Percentiles rank a stretch among this genome's conserved stretches.
Evolutionary conservation across 2,888 invertebrate species (phyloP).

Genomic region (Phaonia tiefii): DNA sequence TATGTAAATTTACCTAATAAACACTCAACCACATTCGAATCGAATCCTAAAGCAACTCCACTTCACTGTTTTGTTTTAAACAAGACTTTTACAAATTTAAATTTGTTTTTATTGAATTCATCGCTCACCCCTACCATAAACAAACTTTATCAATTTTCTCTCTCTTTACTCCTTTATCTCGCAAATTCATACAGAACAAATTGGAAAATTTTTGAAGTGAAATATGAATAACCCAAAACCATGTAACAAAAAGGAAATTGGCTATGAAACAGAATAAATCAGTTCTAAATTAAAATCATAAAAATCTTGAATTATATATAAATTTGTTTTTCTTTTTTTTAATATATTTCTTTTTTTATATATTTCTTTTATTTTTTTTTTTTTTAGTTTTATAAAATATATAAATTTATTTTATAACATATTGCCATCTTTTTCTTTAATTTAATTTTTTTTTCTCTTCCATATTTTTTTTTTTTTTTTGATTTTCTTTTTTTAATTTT

Average conservation of each 20-base stretch:
- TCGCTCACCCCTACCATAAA: too few relatives aligned
- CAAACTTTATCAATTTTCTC: too few relatives aligned
- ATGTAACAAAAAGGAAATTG: conserved; percentile 11
- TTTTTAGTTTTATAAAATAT: conserved; percentile 37
- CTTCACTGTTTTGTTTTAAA: too few relatives aligned
- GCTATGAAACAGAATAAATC: background rate
- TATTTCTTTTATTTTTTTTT: conserved; percentile 45
- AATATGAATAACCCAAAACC: conserved; percentile 34
- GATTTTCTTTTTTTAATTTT: conserved; percentile 47
- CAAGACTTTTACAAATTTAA: too few relatives aligned
- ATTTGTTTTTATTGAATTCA: too few relatives aligned
- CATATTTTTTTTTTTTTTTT: conserved; percentile 52
- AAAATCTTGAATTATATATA: background rate
- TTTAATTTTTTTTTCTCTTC: conserved; percentile 45
- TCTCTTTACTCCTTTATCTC: too few relatives aligned
- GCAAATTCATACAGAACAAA: too few relatives aligned
- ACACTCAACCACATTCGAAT: too few relatives aligned
- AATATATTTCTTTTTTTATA: conserved; percentile 47
- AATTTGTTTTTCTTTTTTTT: conserved; percentile 38
- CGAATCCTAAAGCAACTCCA: too few relatives aligned
- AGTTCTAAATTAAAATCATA: conserved; percentile 17
- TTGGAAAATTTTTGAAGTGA: conserved; percentile 17
- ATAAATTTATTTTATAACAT: conserved; percentile 28
- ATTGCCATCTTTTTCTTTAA: conserved; percentile 18
- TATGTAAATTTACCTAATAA: too few relatives aligned